A percentile compares a stretch with the other conserved stretches of the same genome.
Evolutionary conservation across 53 echinoderm and acorn worm species (phyloP).

Genomic region (Zoroaster sp.): DNA sequence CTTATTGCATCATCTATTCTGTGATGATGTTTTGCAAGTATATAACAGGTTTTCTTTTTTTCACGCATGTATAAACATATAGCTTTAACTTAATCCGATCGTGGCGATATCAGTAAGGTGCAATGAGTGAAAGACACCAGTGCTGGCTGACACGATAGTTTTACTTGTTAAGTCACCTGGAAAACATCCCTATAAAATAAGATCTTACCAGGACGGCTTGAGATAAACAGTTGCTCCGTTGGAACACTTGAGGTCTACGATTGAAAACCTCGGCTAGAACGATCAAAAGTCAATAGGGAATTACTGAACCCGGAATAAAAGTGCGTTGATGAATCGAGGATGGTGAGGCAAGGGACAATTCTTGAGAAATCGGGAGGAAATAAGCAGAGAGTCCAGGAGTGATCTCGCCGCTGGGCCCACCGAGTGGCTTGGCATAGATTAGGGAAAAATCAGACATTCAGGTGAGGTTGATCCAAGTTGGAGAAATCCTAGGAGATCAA

Average conservation of each 20-base stretch:
- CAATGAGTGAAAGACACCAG: not conserved
- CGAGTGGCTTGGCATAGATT: slow-evolving; percentile 56
- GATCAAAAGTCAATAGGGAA: not conserved
- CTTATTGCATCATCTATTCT: not conserved
- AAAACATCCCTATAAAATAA: not conserved
- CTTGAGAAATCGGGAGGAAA: not conserved
- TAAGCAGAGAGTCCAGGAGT: not conserved
- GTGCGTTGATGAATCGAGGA: not conserved
- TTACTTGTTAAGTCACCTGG: not conserved
- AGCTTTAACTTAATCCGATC: not conserved
- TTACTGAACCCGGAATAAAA: not conserved
- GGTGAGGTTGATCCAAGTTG: slow-evolving; percentile 17
- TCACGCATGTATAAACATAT: not conserved
- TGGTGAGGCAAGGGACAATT: not conserved
- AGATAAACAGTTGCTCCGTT: not conserved
- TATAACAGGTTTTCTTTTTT: not conserved
- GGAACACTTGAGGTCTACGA: not conserved
- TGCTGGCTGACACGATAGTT: no score
- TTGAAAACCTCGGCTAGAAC: not conserved
- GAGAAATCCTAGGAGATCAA: slow-evolving; percentile 38
- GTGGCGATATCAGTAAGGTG: not conserved
- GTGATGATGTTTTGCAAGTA: no score
- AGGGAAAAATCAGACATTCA: slow-evolving; percentile 7
- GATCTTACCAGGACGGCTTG: not conserved
- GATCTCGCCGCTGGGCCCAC: slow-evolving; percentile 6